A percentile compares a stretch with the other conserved stretches of the same genome.
Conservation (phyloP, 2,113 vertebrate species). For the Psilopsiagon aurifrons region DNA sequence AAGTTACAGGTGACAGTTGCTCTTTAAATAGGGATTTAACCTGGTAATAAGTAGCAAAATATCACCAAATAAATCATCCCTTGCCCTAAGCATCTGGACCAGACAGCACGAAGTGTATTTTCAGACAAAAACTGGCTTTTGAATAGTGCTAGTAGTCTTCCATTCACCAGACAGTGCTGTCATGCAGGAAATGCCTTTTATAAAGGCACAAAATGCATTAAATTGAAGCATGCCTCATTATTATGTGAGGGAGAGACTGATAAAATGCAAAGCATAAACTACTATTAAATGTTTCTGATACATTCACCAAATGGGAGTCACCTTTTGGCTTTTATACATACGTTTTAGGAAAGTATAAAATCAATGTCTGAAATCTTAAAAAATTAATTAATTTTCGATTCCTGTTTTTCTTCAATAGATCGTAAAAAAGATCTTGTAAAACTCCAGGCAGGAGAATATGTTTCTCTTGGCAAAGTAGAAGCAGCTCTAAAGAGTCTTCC, state of each 20-base stretch:
- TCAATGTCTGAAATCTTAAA: not conserved
- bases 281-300: not conserved
- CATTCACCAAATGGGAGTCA: not conserved
- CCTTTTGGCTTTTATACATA: not conserved
- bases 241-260: not conserved
- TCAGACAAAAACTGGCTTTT: not conserved
- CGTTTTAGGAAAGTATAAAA: not conserved
- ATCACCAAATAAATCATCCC: not conserved
- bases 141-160: not conserved
- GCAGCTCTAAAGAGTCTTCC: slow-evolving; percentile 91
- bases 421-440: slow-evolving; percentile 98
- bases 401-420: slow-evolving; percentile 72
- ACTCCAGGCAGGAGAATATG: slow-evolving; percentile 94
- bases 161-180: not conserved
- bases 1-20: not conserved
- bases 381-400: not conserved
- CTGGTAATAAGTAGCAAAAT: not conserved
- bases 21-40: not conserved
- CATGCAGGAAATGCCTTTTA: not conserved
- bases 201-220: not conserved
- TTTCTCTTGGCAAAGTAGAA: slow-evolving; percentile 96
- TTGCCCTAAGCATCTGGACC: not conserved
- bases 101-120: not conserved
- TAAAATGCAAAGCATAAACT: not conserved
- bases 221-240: not conserved